Percentiles rank a stretch among this genome's conserved stretches.
Evolutionary conservation across 2,888 invertebrate genomes (phyloP).

Genomic region (Drosophila flavopinicola): DNA sequence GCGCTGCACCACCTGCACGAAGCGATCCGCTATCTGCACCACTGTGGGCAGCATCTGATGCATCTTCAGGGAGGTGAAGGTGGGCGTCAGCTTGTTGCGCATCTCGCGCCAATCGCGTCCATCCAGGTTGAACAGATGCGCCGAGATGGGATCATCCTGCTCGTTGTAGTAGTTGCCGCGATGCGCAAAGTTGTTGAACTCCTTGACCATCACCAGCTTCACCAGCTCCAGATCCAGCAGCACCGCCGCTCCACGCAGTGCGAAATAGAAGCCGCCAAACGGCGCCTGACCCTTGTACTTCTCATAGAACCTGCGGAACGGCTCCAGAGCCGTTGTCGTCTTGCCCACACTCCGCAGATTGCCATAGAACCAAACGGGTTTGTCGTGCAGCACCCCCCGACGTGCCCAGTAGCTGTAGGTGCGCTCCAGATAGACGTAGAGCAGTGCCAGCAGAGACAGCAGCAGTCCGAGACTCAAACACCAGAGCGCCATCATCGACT

Average conservation of each 20-base stretch:
- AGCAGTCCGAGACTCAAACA: constrained; percentile 38
- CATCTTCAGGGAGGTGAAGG: constrained; percentile 85
- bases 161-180: constrained; percentile 82
- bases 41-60: constrained; percentile 85
- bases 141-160: constrained; percentile 82
- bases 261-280: constrained; percentile 77
- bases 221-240: constrained; percentile 81
- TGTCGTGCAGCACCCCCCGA: constrained; percentile 66
- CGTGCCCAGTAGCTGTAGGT: constrained; percentile 66
- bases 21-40: constrained; percentile 76
- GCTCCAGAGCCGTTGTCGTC: constrained; percentile 59
- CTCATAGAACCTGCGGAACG: constrained; percentile 67
- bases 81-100: constrained; percentile 84
- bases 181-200: constrained; percentile 82
- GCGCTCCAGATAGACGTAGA: constrained; percentile 33
- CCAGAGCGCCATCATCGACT: constrained; percentile 37
- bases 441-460: constrained; percentile 14
- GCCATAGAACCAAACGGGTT: constrained; percentile 66
- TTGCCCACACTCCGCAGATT: constrained; percentile 64
- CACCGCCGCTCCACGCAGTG: constrained; percentile 63
- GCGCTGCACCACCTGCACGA: constrained; percentile 67
- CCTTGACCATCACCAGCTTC: constrained; percentile 82
- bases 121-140: constrained; percentile 82
- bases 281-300: constrained; percentile 69
- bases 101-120: constrained; percentile 85